Evolutionary conservation across 2,888 invertebrate species (phyloP).

Genomic region (Synergus japonicus): DNA sequence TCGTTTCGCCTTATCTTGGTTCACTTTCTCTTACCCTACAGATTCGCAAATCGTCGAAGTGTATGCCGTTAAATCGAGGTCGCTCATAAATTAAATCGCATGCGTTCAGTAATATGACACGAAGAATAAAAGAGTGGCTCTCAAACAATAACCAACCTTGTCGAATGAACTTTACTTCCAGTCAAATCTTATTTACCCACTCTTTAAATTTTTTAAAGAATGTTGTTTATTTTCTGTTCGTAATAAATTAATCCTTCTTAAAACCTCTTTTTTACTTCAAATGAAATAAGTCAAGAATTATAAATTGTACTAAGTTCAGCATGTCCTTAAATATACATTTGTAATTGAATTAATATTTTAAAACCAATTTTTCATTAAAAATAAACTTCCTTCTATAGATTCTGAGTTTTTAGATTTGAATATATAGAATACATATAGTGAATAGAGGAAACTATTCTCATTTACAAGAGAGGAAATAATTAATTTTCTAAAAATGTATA

Average conservation of each 20-base stretch:
- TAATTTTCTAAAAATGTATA: not conserved
- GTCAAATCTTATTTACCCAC: not conserved
- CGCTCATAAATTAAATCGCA: slow-evolving; percentile 6
- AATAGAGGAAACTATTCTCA: not conserved
- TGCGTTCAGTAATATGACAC: slow-evolving; percentile 3
- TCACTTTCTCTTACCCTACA: not conserved
- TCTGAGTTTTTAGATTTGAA: not conserved
- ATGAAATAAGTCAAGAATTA: too few relatives aligned
- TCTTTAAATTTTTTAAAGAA: not conserved
- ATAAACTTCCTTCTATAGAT: not conserved
- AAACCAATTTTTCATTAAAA: not conserved
- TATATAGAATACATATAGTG: not conserved
- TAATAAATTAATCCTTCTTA: too few relatives aligned
- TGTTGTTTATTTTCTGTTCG: too few relatives aligned
- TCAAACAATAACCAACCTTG: slow-evolving; percentile 16
- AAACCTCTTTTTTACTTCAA: too few relatives aligned
- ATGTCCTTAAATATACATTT: too few relatives aligned
- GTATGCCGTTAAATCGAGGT: slow-evolving; percentile 13
- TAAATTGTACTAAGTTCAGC: too few relatives aligned
- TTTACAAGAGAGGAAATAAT: not conserved
- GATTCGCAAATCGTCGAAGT: slow-evolving; percentile 4
- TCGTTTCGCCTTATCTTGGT: not conserved
- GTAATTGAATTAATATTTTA: not conserved
- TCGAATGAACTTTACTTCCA: not conserved
- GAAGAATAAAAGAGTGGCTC: not conserved